Percentiles rank a stretch among this genome's conserved stretches.
These are phyloP conservation scores for Drosophila siamana DNA, from an alignment of 2,888 invertebrate species.

Conservation along the genomic window DNA sequence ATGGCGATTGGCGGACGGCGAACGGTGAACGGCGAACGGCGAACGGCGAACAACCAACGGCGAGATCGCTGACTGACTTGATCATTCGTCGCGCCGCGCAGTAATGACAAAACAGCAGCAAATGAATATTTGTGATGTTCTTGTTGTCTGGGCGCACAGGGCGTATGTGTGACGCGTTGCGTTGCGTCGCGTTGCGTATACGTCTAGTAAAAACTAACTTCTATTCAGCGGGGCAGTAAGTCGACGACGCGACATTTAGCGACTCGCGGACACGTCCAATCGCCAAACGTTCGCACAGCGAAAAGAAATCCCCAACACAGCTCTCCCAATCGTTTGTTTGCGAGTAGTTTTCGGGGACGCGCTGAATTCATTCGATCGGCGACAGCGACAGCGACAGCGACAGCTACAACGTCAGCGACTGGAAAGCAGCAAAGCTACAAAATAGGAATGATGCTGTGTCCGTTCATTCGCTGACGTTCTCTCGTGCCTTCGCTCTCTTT, in stretches of 20 bases:
- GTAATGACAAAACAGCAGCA: conserved; percentile 31
- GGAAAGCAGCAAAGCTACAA: conserved; percentile 62
- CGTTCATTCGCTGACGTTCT: not conserved
- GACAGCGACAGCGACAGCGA: conserved; percentile 24
- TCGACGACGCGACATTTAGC: conserved; percentile 71
- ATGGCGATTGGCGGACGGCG: conserved; percentile 13
- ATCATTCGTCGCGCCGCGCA: conserved; percentile 24
- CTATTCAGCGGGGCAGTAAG: conserved; percentile 49
- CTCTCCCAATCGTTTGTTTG: conserved; percentile 4
- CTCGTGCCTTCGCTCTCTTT: conserved; percentile 5
- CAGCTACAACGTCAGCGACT: conserved; percentile 34
- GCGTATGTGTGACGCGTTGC: conserved; percentile 39
- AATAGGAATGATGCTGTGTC: conserved; percentile 9
- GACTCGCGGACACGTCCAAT: conserved; percentile 72
- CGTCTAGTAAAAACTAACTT: conserved; percentile 67
- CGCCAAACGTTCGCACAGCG: conserved; percentile 78
- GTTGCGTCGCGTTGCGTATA: conserved; percentile 64
- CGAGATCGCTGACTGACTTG: conserved; percentile 11
- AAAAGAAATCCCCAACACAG: conserved; percentile 65
- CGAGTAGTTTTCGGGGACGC: conserved; percentile 44
- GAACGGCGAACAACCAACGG: conserved; percentile 4
- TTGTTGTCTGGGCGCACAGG: conserved; percentile 13
- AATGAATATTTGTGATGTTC: not conserved
- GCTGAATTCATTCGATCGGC: conserved; percentile 67
- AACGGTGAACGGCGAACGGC: conserved; percentile 2